Base-by-base conservation (phyloP, 2,113 vertebrate species). In the Panthera tigris region DNA sequence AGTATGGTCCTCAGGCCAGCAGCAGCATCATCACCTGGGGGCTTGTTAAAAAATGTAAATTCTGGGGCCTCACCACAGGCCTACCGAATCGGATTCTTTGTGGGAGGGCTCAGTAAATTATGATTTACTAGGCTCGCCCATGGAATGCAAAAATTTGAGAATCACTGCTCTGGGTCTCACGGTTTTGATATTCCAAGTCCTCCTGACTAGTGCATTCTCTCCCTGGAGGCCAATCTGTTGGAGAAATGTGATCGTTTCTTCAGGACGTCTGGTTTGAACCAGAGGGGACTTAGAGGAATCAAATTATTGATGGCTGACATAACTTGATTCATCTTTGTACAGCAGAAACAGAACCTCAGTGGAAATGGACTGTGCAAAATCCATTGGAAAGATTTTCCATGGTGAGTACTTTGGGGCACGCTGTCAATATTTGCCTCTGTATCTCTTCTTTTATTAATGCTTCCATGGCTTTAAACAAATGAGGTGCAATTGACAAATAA, bases 61-160 rank as follows among this genome's bases (percentile, higher is more conserved):
- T 48, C 57, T 45, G 29, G 25, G 11, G 61, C 18, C 50, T 88
- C 29, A 1, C 6, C 16, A 11, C 41, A 71, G n/a, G 45, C 23
- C 5, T 31, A 7, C 2, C 1, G 4, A n/a, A 4, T n/a, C 21
- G 6, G 88, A 39, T n/a, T 61, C 29, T 88, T 88, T 14, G 48
- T 1, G 23, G 21, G 15, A 13, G 31, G 78, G 45, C n/a, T 19
- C 33, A 27, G 19, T 7, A 1, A 45, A 10, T 41, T 16, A 0
- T 31, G 33, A 25, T 5, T 45, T 63, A 15, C 33, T 1, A 33
- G 76, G 19, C 16, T 21, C 23, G 36, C 9, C 33, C 0, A 18
- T 9, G 33, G 78, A 41, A 45, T 16, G 63, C 3, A 16, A 12
- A n/a, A 3, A 2, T 33, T 78, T 14, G 41, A 33, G 36, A 29